Base-by-base conservation (phyloP, 2,888 invertebrate genomes). In the Sphaerophoria rueppellii region DNA sequence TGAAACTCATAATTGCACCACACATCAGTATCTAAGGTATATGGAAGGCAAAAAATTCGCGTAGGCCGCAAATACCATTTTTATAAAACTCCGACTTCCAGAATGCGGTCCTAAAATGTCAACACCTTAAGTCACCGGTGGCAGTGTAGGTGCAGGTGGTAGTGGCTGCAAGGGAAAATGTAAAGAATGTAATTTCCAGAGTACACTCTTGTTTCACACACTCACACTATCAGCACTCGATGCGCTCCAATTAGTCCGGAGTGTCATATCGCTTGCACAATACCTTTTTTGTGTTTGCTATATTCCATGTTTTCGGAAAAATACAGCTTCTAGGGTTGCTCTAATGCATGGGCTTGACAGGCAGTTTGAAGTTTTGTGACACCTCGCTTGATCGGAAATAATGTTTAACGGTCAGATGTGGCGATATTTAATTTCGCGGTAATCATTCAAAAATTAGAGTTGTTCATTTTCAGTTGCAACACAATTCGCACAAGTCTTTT, bases 241-340 rank as follows among this genome's bases (percentile, higher is more conserved):
- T 85, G 85, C 85, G 85, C 85, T 85, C 85, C 85, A 85, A 85
- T 85, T 85, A 85, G 85, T 77, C 73, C 61, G 40, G 76, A 85
- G 81, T 85, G 85, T 76, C 81, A 77, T 81, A 81, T 85, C 73
- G 75, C 34, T 72, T 67, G 76, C 72, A 73, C 72, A 81, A 43
- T 46, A 54, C 61, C 50, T 63, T 63, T 35, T 57, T 57, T n/a
- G 46, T 40, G 2, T 43, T 55, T 60, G 9, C 48, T 35, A n/a
- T 2, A 24, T 32, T 60, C 12, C 14, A 61, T 16, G 48, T 43
- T 67, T 63, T 50, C 63, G 54, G 11, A 67, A 67, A 54, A 14
- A 55, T 40, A 11, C 6, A 32, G 32, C 46, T 40, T 40, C 65
- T 14, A 65, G 58, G 48, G 82, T 52, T 54, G 67, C 65, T 48